These are phyloP conservation scores for Sycophaga agraensis DNA, from an alignment of 1,140 invertebrate species.

Conservation along the genomic window DNA sequence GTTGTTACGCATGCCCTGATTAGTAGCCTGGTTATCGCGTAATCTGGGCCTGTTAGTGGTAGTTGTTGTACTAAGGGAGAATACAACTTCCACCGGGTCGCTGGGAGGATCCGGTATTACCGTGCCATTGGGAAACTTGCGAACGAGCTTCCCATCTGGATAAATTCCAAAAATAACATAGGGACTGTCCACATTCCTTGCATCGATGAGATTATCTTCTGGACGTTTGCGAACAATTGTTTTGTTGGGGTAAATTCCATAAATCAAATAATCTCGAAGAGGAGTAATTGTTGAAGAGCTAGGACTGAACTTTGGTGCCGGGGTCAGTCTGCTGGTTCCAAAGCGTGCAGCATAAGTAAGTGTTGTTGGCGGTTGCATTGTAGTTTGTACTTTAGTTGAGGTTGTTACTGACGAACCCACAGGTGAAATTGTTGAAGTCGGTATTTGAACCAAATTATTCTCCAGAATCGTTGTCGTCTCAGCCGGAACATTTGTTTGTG, in stretches of 20 bases:
- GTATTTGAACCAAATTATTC: not conserved
- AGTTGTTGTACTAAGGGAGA: slow-evolving; percentile 49
- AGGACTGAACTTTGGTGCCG: slow-evolving; percentile 48
- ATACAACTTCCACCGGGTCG: slow-evolving; percentile 56
- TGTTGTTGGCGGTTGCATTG: slow-evolving; percentile 10
- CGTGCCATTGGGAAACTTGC: slow-evolving; percentile 74
- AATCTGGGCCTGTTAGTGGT: slow-evolving; percentile 48
- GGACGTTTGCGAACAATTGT: slow-evolving; percentile 73
- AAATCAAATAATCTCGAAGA: slow-evolving; percentile 68
- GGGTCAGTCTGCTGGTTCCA: slow-evolving; percentile 42
- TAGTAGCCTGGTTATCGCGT: slow-evolving; percentile 46
- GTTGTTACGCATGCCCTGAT: slow-evolving; percentile 44
- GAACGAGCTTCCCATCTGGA: slow-evolving; percentile 72
- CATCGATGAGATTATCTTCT: slow-evolving; percentile 65
- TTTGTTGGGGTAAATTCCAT: slow-evolving; percentile 72
- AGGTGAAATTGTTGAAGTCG: not conserved
- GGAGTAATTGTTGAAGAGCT: slow-evolving; percentile 54
- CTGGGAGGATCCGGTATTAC: slow-evolving; percentile 67
- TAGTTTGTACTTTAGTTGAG: slow-evolving; percentile 29
- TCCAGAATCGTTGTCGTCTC: not conserved
- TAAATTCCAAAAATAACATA: slow-evolving; percentile 71
- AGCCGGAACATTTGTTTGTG: not conserved
- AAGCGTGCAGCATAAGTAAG: slow-evolving; percentile 48
- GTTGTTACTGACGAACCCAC: slow-evolving; percentile 46
- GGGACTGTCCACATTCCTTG: slow-evolving; percentile 67